phyloP scores from a whole-genome alignment of 2,113 vertebrate genomes.

The Rhineura floridana region DNA sequence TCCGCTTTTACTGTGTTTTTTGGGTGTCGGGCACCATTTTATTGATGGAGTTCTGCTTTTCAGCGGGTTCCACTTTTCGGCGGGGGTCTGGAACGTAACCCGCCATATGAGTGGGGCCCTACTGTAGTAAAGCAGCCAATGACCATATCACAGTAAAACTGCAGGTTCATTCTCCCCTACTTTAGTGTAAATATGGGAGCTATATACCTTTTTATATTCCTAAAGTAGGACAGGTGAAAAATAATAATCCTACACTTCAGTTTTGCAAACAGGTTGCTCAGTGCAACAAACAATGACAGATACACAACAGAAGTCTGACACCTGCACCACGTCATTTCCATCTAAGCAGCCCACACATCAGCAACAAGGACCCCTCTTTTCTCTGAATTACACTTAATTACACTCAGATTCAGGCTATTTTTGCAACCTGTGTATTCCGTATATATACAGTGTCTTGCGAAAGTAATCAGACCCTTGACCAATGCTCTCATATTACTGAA shows the following conservation, averaged over 20 bases:
- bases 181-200: neutral
- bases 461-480: no score
- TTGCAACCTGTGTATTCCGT: neutral
- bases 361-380: neutral
- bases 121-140: neutral
- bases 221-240: neutral
- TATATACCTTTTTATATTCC: neutral
- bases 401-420: neutral
- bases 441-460: no score
- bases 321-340: neutral
- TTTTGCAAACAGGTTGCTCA: neutral
- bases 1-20: no score
- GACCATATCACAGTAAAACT: neutral
- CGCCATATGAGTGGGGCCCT: no score
- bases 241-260: neutral
- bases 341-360: neutral
- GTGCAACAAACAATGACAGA: neutral
- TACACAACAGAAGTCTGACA: neutral
- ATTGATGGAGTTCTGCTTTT: no score
- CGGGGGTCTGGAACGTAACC: no score
- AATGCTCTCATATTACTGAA: no score
- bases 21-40: no score
- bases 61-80: no score
- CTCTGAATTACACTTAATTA: neutral
- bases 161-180: neutral